phyloP scores from a whole-genome alignment of 2,888 invertebrate species.

The Ornithoptera alexandrae region DNA sequence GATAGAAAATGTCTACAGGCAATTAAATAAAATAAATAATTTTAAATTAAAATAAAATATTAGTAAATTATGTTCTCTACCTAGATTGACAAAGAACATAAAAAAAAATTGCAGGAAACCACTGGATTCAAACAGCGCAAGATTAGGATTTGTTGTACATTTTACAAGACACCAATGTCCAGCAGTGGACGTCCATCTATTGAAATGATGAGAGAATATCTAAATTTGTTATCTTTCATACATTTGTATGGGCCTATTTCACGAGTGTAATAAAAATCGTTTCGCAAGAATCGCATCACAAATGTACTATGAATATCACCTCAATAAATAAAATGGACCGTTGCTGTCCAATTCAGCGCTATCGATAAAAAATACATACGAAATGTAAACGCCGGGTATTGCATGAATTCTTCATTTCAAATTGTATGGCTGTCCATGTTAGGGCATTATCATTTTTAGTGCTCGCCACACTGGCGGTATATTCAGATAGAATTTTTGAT shows the following conservation, averaged over 20 bases:
- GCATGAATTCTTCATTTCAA: conserved; percentile 79
- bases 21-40: too few species aligned
- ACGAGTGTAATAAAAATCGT: conserved; percentile 42
- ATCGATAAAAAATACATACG: conserved; percentile 73
- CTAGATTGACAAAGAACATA: too few species aligned
- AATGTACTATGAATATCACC: conserved; percentile 45
- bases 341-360: conserved; percentile 61
- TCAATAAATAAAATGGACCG: conserved; percentile 70
- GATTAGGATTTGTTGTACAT: too few species aligned
- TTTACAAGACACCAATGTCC: too few species aligned
- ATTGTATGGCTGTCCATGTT: conserved; percentile 76
- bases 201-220: too few species aligned
- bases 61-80: too few species aligned
- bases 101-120: too few species aligned
- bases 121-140: too few species aligned
- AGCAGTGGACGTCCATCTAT: too few species aligned
- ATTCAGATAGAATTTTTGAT: conserved; percentile 82
- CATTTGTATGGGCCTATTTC: conserved; percentile 25
- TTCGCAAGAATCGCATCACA: conserved; percentile 44
- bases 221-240: conserved; percentile 2
- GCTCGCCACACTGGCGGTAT: conserved; percentile 75
- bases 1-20: too few species aligned
- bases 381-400: conserved; percentile 68
- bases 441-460: conserved; percentile 81
- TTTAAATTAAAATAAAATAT: too few species aligned